Conservation (phyloP, 1,140 invertebrate genomes). For the Drosophila ananassae region DNA sequence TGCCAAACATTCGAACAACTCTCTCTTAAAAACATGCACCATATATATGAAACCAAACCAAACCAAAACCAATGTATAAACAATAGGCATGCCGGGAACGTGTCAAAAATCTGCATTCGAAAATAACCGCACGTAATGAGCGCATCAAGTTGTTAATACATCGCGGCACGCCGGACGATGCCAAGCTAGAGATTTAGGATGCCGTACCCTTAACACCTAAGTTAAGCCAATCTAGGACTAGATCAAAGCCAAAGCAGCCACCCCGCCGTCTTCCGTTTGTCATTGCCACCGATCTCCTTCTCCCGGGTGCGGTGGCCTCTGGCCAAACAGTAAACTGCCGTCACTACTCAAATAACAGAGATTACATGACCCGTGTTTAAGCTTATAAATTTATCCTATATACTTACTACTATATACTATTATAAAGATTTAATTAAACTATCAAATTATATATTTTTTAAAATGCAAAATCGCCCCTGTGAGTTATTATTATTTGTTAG, state of each 20-base stretch:
- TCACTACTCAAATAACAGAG: slow-evolving; percentile 31
- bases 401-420: slow-evolving; percentile 26
- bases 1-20: slow-evolving; percentile 56
- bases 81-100: slow-evolving; percentile 92
- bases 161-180: slow-evolving; percentile 91
- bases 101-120: slow-evolving; percentile 93
- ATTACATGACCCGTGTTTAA: slow-evolving; percentile 72
- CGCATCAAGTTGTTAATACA: slow-evolving; percentile 93
- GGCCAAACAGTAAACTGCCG: slow-evolving; percentile 47
- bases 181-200: slow-evolving; percentile 79
- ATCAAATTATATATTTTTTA: slow-evolving; percentile 70
- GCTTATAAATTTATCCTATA: slow-evolving; percentile 39
- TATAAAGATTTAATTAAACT: slow-evolving; percentile 56
- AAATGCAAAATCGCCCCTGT: slow-evolving; percentile 44
- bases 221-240: slow-evolving; percentile 65
- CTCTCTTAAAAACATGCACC: slow-evolving; percentile 55
- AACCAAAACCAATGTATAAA: slow-evolving; percentile 26
- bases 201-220: slow-evolving; percentile 56
- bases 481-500: slow-evolving; percentile 18
- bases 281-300: slow-evolving; percentile 13
- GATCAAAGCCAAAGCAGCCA: slow-evolving; percentile 69
- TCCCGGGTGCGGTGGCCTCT: slow-evolving; percentile 25
- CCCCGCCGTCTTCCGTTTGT: slow-evolving; percentile 44
- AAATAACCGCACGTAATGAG: slow-evolving; percentile 93
- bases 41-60: slow-evolving; percentile 29